Percentiles rank a stretch among this genome's conserved stretches.
phyloP scores from a whole-genome alignment of 1,140 invertebrate genomes.

The Neodiprion virginianus region DNA sequence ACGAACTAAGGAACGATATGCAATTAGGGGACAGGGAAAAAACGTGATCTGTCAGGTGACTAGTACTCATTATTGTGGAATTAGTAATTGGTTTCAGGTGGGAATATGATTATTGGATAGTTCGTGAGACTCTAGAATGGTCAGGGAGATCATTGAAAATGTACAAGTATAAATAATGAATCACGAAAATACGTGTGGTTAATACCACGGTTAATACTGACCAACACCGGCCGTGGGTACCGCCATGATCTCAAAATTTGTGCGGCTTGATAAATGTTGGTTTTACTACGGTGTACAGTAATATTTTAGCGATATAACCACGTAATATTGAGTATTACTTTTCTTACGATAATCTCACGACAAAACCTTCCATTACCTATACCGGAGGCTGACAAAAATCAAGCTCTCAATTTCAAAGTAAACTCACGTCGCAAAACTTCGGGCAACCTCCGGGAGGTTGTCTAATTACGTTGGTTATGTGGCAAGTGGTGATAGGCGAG shows the following conservation, averaged over 20 bases:
- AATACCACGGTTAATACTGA: constrained; percentile 45
- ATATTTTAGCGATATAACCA: not conserved
- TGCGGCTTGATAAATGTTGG: not conserved
- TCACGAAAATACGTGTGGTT: not conserved
- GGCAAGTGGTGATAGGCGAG: too few relatives aligned
- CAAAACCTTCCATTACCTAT: not conserved
- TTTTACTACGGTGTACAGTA: not conserved
- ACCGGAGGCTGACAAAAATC: not conserved
- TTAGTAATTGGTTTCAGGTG: not conserved
- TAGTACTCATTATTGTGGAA: not conserved
- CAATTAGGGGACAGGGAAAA: too few relatives aligned
- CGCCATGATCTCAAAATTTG: constrained; percentile 51
- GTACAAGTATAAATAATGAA: not conserved
- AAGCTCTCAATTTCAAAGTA: not conserved
- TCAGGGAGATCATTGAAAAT: not conserved
- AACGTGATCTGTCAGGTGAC: not conserved
- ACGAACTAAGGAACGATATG: too few relatives aligned
- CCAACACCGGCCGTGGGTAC: constrained; percentile 61
- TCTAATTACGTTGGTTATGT: not conserved
- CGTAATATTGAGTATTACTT: not conserved
- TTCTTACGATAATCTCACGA: not conserved
- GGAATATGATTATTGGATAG: not conserved
- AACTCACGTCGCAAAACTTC: constrained; percentile 7
- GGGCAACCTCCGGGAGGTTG: constrained; percentile 1
- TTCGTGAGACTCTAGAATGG: not conserved